Conservation (phyloP, 2,113 vertebrate genomes). For the Amia ocellicauda region DNA sequence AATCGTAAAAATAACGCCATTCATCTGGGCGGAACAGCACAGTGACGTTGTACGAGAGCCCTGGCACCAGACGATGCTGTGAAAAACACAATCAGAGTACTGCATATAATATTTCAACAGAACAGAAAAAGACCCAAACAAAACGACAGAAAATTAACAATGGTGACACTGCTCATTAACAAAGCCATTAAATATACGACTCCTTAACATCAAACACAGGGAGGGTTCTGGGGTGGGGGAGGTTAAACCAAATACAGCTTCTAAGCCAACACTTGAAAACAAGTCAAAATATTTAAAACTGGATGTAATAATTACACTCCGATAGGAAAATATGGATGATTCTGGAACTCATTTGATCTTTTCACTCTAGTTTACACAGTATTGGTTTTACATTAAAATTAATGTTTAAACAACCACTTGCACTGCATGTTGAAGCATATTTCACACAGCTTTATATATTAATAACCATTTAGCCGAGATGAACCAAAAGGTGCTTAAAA, state of each 20-base stretch:
- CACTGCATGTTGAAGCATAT: too few relatives aligned
- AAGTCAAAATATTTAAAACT: background rate
- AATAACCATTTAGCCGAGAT: too few relatives aligned
- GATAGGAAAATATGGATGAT: too few relatives aligned
- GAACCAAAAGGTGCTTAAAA: background rate
- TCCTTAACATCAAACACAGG: background rate
- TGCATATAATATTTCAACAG: background rate
- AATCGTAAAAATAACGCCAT: slow-evolving; percentile 91
- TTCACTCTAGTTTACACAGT: too few relatives aligned
- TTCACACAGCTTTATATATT: too few relatives aligned
- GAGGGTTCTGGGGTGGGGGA: too few relatives aligned
- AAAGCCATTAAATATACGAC: background rate
- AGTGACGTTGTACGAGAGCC: slow-evolving; percentile 72
- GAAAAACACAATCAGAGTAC: slow-evolving; percentile 32
- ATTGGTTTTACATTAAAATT: too few relatives aligned
- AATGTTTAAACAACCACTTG: too few relatives aligned
- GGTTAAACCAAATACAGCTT: too few relatives aligned
- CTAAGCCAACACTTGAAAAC: background rate
- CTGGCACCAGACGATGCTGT: slow-evolving; percentile 81
- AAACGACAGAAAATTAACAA: slow-evolving; percentile 11
- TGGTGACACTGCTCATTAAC: slow-evolving; percentile 15
- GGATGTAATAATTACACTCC: too few relatives aligned
- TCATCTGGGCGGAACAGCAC: slow-evolving; percentile 81
- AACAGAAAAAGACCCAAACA: slow-evolving; percentile 7
- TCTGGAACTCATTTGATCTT: too few relatives aligned